Evolutionary conservation across 2,888 invertebrate genomes (phyloP), one percentile per base, ranked within the genome.

Genomic region (Phyllotreta cruciferae): DNA sequence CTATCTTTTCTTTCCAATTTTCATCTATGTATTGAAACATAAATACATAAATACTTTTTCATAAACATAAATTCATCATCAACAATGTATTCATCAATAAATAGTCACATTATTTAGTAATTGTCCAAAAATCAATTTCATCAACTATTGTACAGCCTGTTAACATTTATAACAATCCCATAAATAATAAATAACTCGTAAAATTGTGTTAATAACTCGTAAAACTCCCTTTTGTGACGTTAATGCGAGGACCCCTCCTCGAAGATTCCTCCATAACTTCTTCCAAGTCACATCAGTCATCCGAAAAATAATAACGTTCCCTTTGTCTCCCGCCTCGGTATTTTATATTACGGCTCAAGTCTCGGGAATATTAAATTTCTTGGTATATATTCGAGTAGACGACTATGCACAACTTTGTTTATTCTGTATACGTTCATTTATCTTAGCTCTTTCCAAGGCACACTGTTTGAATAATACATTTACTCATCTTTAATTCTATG

Each of bases 401-500:
- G 64, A 60, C 63, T 70, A 63, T 70, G 71, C 67, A 64, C 68
- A 67, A 72, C 72, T 74, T 76, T 78, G 75, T 77, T 77, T 76
- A 75, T 73, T 72, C 71, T 71, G 70, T 70, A 70, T 70, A 73
- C 73, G 75, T 76, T 78, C 76, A 78, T 77, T 78, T 78, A 78
- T 78, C 77, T 76, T 77, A 77, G 76, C 77, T 77, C 68, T 79
- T 79, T 78, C 78, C 77, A 76, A 78, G 76, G 76, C 75, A 74
- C 75, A 74, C 73, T 68, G 60, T 72, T 72, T 79, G 79, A 79
- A 80, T 80, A 78, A 79, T 79, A 77, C 76, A 80, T 77, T 73
- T 72, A 72, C 78, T 80, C 80, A 80, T 80, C 79, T 80, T 80
- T 80, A 79, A 80, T 81, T 80, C 80, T 74, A 80, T 79, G 79